phyloP scores from a whole-genome alignment of 2,797 vertebrate genomes.

The Buphagus erythrorhynchus region DNA sequence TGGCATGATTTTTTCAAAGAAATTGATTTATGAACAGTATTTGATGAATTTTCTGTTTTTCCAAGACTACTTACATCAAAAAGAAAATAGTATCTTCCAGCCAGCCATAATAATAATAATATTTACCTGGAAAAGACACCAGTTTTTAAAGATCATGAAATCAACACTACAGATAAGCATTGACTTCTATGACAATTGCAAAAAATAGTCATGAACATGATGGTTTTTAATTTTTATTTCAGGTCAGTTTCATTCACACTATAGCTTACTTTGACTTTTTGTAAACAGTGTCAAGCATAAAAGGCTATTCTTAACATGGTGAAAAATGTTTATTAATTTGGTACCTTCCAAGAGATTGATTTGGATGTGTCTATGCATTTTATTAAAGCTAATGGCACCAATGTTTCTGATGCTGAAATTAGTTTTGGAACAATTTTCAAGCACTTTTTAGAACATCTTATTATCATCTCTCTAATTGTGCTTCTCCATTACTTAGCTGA shows the following conservation, averaged over 20 bases:
- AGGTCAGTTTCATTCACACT: background rate
- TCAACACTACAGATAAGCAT: background rate
- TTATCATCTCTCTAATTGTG: conserved; percentile 9
- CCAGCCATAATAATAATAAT: background rate
- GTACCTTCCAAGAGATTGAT: background rate
- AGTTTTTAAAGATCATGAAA: background rate
- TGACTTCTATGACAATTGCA: background rate
- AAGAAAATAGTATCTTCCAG: background rate
- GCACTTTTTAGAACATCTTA: background rate
- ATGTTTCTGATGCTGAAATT: conserved; percentile 13
- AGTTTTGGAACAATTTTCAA: conserved; percentile 35
- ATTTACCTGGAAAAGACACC: background rate
- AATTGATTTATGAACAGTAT: background rate
- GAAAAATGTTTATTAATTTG: background rate
- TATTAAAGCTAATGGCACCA: background rate
- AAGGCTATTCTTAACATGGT: background rate
- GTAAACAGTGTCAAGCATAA: background rate
- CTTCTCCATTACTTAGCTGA: background rate
- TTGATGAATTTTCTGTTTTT: background rate
- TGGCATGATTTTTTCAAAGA: background rate
- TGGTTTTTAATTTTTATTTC: background rate
- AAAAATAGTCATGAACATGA: background rate
- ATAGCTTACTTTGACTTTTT: background rate
- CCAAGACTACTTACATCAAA: background rate
- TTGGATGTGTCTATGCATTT: conserved; percentile 7